Base-by-base conservation (phyloP, 2,797 vertebrate species). In the Melanogrammus aeglefinus region DNA sequence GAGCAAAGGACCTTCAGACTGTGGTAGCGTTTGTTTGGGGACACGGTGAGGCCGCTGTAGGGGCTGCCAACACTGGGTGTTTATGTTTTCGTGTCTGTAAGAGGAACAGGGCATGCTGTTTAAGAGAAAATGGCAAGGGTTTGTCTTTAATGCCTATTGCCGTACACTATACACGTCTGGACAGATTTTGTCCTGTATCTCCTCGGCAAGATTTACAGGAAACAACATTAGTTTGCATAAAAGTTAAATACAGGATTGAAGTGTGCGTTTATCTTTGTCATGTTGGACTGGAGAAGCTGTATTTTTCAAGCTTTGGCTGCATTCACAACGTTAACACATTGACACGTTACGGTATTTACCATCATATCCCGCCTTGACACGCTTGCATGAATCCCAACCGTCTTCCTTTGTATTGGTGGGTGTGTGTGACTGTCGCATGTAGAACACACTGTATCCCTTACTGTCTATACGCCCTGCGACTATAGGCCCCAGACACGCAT, bases 1-100 rank as follows among this genome's bases (percentile, higher is more conserved):
- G 38, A 83, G 80, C 83, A 79, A 73, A 75, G 73, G 63, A 24
- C 63, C n/a, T 27, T 69, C 63, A 12, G 7, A 27, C 63, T 4
- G 9, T 24, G 4, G 9, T n/a, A 1, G 2, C n/a, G 2, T 69
- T 27, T 24, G n/a, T 69, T 24, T 69, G 51, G 16, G 21, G 47
- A 57, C 47, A 57, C 18, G 57, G 57, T 24, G 21, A 63, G n/a
- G 5, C 57, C 18, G 6, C 57, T n/a, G 16, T 18, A 57, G 47
- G 47, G 18, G 47, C 47, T 57, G 47, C 47, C 18, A 57, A 21
- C 47, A 57, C 47, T 57, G 14, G 5, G 14, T 21, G 16, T 18
- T 57, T 57, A 18, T 44, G 41, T 57, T 57, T 57, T 3, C 14
- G 5, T 57, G 47, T 21, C 16, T 57, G 16, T 21, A 57, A 21